Evolutionary conservation across 2,888 invertebrate species (phyloP), one percentile per base, ranked within the genome.

Genomic region (Acanthosepion pharaonis): DNA sequence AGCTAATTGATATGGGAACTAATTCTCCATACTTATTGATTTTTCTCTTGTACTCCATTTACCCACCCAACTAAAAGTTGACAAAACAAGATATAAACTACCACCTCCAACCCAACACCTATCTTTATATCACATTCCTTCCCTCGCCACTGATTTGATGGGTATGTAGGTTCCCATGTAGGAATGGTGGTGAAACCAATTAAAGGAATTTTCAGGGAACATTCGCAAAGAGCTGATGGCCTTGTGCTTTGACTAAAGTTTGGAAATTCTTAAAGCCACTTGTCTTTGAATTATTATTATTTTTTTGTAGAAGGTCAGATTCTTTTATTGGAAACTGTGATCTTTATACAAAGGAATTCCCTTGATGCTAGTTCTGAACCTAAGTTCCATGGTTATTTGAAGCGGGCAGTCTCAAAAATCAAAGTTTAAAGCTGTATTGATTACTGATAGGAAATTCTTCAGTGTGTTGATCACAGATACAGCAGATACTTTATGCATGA

Each of bases 21-120:
- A 78, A 78, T 78, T 78, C n/a, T n/a, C n/a, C 78, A n/a, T n/a
- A n/a, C n/a, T 78, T 78, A 78, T 78, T 78, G 78, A 78, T 78
- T 25, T 59, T n/a, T n/a, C n/a, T 78, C 78, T 11, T 33, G 15
- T n/a, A 78, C 23, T 78, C 33, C 78, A 78, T n/a, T 23, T 78
- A 78, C 42, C 78, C 25, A 9, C 8, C 28, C 28, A n/a, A 78
- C 78, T 5, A 25, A 28, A 78, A 28, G 28, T 78, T 28, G 28
- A 78, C 28, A 78, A 78, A 78, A n/a, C 78, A 78, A 78, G 78
- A 78, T 78, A 78, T n/a, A 28, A 28, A 28, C 78, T 25, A 28
- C 8, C 78, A n/a, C 33, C 78, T 20, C 55, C 0, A 23, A 20
- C 59, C 20, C 59, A 3, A 78, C 9, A n/a, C n/a, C 28, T 28